These are phyloP conservation scores for Glossophaga mutica DNA, from an alignment of 2,797 vertebrate species.

Conservation along the genomic window DNA sequence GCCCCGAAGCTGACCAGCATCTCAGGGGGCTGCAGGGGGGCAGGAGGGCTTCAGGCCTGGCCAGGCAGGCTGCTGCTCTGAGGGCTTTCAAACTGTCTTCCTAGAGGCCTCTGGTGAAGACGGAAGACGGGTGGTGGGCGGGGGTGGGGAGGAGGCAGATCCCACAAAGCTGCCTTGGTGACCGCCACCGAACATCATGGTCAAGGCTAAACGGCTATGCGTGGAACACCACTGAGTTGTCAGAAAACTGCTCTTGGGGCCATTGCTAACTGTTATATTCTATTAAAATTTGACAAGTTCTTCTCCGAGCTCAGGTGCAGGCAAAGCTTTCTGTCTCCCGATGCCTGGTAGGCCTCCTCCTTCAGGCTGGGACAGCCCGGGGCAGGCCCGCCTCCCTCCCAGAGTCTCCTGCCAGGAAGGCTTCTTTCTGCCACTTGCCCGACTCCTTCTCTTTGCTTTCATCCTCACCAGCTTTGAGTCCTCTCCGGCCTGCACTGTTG, in stretches of 20 bases:
- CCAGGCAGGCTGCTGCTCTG: neutral
- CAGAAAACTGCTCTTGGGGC: neutral
- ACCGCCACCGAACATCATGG: fast-evolving
- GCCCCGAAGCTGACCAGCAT: neutral
- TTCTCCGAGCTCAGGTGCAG: neutral
- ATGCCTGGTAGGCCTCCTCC: neutral
- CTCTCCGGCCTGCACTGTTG: neutral
- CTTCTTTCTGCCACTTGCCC: neutral
- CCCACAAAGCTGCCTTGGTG: neutral
- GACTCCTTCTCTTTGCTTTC: neutral
- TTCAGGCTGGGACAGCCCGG: neutral
- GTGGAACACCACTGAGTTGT: fast-evolving
- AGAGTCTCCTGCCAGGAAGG: neutral
- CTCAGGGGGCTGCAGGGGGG: neutral
- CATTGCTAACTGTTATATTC: fast-evolving
- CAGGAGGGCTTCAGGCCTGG: neutral
- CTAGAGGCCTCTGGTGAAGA: neutral
- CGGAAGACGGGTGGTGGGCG: too few relatives aligned
- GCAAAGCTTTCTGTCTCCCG: neutral
- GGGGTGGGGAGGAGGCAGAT: neutral
- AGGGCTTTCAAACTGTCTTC: neutral
- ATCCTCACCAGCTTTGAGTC: neutral
- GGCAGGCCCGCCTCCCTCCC: neutral
- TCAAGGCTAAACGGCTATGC: fast-evolving
- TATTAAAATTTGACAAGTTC: neutral